Percentiles rank a stretch among this genome's conserved stretches.
These are phyloP conservation scores for Mesoligia furuncula DNA, from an alignment of 2,888 invertebrate species.

Conservation along the genomic window DNA sequence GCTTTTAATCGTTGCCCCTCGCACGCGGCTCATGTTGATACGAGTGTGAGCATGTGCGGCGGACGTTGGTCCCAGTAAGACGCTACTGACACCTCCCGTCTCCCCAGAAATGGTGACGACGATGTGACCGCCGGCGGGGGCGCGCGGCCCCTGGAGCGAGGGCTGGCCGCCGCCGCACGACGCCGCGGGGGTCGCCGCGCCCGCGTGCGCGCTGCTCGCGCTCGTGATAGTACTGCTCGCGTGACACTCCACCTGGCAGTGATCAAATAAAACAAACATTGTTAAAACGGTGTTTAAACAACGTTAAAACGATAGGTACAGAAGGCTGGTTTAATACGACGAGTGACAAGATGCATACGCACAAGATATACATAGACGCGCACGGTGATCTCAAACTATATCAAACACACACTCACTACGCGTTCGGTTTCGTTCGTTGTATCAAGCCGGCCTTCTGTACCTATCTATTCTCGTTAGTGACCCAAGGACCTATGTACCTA, in stretches of 20 bases:
- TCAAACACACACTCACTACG: not conserved
- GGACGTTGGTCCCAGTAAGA: not conserved
- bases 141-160: conserved; percentile 81
- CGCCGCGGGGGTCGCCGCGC: conserved; percentile 35
- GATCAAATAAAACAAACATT: conserved; percentile 57
- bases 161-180: conserved; percentile 79
- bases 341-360: not conserved
- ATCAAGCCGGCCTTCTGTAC: not conserved
- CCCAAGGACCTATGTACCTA: conserved; percentile 23
- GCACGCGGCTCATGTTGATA: not conserved
- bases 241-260: conserved; percentile 68
- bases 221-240: conserved; percentile 64
- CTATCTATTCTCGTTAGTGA: conserved; percentile 24
- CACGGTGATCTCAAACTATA: not conserved
- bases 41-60: not conserved
- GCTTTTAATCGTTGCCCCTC: not conserved
- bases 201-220: conserved; percentile 60
- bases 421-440: not conserved
- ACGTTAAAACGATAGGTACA: not conserved
- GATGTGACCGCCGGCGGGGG: conserved; percentile 85
- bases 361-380: not conserved
- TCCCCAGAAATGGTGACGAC: conserved; percentile 85
- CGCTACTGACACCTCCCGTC: not conserved
- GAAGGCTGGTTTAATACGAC: not conserved
- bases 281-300: conserved; percentile 35